Evolutionary conservation across 2,888 invertebrate species (phyloP).

Genomic region (Leptopilina syphax): DNA sequence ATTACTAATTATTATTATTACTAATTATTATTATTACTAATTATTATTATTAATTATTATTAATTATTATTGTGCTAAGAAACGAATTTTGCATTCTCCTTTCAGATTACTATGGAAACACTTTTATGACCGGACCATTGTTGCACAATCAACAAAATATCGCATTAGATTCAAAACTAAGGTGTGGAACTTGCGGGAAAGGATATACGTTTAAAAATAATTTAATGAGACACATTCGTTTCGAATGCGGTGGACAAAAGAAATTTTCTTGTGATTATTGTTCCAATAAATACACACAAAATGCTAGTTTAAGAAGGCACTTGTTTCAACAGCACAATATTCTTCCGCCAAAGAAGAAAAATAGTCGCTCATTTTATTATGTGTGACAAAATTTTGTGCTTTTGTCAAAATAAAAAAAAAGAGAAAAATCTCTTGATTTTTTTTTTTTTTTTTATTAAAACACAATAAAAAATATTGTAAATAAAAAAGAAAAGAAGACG

Average conservation of each 20-base stretch:
- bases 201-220: constrained; percentile 68
- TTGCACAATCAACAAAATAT: constrained; percentile 3
- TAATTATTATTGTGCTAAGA: not conserved
- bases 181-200: constrained; percentile 69
- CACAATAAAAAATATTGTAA: too few species aligned
- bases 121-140: not conserved
- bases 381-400: too few species aligned
- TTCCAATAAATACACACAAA: constrained; percentile 83
- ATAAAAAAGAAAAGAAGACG: too few species aligned
- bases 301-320: constrained; percentile 77
- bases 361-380: not conserved
- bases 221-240: constrained; percentile 71
- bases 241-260: constrained; percentile 79
- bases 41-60: too few species aligned
- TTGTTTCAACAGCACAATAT: constrained; percentile 63
- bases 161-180: constrained; percentile 25
- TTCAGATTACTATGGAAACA: constrained; percentile 28
- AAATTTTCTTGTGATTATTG: constrained; percentile 84
- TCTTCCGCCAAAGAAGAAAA: constrained; percentile 41
- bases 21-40: too few species aligned
- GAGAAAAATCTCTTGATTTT: too few species aligned
- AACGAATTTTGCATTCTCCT: not conserved
- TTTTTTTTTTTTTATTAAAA: too few species aligned
- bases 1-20: too few species aligned
- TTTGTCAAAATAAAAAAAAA: too few species aligned